phyloP scores from a whole-genome alignment of 2,888 invertebrate genomes.

The Dolichomitus sp. region DNA sequence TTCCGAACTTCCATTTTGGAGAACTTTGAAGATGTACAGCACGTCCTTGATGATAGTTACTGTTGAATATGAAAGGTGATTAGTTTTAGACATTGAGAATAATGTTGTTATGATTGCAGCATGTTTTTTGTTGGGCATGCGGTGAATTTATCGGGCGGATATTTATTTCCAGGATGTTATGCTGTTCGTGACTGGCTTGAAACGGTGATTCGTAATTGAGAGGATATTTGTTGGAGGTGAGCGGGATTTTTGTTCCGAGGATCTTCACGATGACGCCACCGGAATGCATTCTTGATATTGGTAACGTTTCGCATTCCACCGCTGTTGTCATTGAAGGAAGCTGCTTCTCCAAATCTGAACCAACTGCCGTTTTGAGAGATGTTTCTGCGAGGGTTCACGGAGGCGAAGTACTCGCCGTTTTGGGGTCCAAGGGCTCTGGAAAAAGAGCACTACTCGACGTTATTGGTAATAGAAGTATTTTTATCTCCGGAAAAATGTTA shows the following conservation, averaged over 20 bases:
- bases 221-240: background rate
- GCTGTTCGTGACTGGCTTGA: background rate
- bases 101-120: background rate
- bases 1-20: background rate
- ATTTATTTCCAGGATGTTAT: conserved; percentile 42
- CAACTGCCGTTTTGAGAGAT: conserved; percentile 94
- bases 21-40: background rate
- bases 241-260: conserved; percentile 41
- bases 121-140: background rate
- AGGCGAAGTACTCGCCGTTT: conserved; percentile 96
- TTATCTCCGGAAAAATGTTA: background rate
- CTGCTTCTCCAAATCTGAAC: conserved; percentile 80
- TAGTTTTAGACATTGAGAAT: background rate
- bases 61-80: background rate
- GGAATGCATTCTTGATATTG: conserved; percentile 95
- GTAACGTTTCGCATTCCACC: conserved; percentile 93
- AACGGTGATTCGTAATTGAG: background rate
- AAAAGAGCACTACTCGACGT: conserved; percentile 98
- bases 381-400: conserved; percentile 96
- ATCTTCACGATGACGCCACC: conserved; percentile 90
- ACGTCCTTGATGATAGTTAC: background rate
- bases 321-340: conserved; percentile 80
- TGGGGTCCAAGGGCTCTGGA: conserved; percentile 98
- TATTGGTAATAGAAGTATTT: conserved; percentile 86
- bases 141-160: conserved; percentile 5